phyloP scores from a whole-genome alignment of 2,888 invertebrate genomes.

The Morpho deidamia region DNA sequence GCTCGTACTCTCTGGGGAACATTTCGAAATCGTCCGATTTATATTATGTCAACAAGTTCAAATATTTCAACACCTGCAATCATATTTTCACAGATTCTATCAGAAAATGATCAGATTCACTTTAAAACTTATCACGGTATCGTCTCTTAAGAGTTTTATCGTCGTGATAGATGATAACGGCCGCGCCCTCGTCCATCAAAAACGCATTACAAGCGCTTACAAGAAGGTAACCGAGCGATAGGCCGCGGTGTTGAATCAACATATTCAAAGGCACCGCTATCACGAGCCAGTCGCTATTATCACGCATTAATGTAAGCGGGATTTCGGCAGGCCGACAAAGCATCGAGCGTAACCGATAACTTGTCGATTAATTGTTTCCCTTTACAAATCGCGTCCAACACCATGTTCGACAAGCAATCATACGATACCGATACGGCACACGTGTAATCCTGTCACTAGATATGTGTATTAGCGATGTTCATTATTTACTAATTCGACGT shows the following conservation, averaged over 20 bases:
- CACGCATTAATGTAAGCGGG: conserved; percentile 62
- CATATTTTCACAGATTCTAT: conserved; percentile 20
- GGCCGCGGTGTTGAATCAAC: conserved; percentile 55
- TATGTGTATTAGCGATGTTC: conserved; percentile 24
- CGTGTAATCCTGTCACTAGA: conserved; percentile 43
- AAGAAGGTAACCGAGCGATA: conserved; percentile 55
- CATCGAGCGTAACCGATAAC: conserved; percentile 52
- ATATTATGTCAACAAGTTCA: background rate
- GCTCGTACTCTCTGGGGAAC: conserved; percentile 30
- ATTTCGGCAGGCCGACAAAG: conserved; percentile 75
- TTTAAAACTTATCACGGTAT: conserved; percentile 25
- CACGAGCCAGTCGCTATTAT: conserved; percentile 51
- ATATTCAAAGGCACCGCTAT: conserved; percentile 70
- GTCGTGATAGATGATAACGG: conserved; percentile 40
- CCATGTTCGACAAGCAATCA: conserved; percentile 59
- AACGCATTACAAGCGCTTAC: conserved; percentile 61
- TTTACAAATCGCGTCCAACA: conserved; percentile 46
- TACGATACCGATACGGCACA: conserved; percentile 46
- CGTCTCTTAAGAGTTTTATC: conserved; percentile 38
- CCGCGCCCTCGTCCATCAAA: conserved; percentile 70
- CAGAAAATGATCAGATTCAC: conserved; percentile 28
- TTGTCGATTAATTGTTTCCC: conserved; percentile 67
- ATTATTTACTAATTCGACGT: conserved; percentile 34
- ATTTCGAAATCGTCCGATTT: conserved; percentile 13
- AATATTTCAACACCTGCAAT: conserved; percentile 11